Conservation (phyloP, 2,888 invertebrate genomes). For the Meteorus cinctellus region DNA sequence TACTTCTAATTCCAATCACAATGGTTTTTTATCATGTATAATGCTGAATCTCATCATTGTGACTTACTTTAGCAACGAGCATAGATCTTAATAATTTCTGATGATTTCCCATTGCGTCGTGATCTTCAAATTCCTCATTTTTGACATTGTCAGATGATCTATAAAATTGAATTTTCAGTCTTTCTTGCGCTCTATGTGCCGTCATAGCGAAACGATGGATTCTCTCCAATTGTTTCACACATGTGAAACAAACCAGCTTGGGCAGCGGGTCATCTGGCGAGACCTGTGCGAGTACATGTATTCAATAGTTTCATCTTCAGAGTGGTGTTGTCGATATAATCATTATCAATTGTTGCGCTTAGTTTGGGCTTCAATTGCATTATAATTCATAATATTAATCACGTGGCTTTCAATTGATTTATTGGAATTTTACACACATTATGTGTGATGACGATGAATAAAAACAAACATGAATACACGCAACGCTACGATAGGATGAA, state of each 20-base stretch:
- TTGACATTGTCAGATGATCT: neutral
- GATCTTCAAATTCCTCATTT: slow-evolving; percentile 19
- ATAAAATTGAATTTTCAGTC: slow-evolving; percentile 72
- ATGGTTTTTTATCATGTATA: neutral
- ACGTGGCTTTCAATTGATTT: no score
- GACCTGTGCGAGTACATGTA: slow-evolving; percentile 73
- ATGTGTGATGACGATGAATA: no score
- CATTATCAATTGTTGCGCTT: neutral
- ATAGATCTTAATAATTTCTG: slow-evolving; percentile 31
- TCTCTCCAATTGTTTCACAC: slow-evolving; percentile 79
- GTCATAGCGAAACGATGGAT: slow-evolving; percentile 81
- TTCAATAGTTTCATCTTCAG: neutral
- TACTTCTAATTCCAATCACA: neutral
- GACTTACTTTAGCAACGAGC: slow-evolving; percentile 27
- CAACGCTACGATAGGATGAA: no score
- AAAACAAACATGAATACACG: no score
- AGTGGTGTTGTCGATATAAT: neutral
- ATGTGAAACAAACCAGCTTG: slow-evolving; percentile 81
- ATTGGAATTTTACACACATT: no score
- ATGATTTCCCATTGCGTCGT: slow-evolving; percentile 21
- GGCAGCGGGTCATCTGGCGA: slow-evolving; percentile 80
- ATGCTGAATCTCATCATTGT: neutral
- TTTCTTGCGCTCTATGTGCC: slow-evolving; percentile 79
- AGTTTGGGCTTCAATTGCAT: neutral
- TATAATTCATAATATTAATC: no score